These are phyloP conservation scores for Pocillopora grandis DNA, from an alignment of 92 coral and sea anemone species.

Conservation along the genomic window DNA sequence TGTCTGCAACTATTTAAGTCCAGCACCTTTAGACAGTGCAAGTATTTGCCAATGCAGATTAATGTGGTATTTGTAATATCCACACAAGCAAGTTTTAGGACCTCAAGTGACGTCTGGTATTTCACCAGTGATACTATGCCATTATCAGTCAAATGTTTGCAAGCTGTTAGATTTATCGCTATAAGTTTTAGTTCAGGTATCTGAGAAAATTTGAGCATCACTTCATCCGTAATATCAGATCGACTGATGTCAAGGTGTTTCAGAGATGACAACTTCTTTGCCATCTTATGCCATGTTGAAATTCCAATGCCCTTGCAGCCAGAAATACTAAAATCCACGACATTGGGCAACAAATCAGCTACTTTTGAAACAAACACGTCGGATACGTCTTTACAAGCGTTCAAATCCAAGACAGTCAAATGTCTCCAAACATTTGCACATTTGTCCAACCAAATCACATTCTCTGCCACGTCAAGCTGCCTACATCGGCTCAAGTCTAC, in stretches of 20 bases:
- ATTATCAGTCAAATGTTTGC: constrained; percentile 80
- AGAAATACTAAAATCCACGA: constrained; percentile 64
- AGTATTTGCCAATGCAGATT: constrained; percentile 67
- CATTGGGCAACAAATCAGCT: constrained; percentile 41
- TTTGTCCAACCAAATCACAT: constrained; percentile 59
- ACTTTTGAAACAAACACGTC: constrained; percentile 67
- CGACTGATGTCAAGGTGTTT: constrained; percentile 75
- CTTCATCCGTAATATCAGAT: constrained; percentile 79
- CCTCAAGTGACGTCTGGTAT: constrained; percentile 59
- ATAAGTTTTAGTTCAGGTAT: constrained; percentile 52
- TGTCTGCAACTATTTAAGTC: constrained; percentile 90
- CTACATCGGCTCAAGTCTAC: constrained; percentile 78
- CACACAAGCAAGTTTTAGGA: constrained; percentile 72
- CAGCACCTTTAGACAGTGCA: constrained; percentile 49
- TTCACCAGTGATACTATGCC: constrained; percentile 78
- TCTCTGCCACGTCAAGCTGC: constrained; percentile 68
- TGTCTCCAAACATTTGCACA: constrained; percentile 27
- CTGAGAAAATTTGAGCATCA: constrained; percentile 70
- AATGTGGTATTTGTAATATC: constrained; percentile 77
- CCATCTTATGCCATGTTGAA: constrained; percentile 68
- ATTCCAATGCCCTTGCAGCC: constrained; percentile 67
- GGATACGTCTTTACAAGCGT: constrained; percentile 70
- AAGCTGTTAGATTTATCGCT: constrained; percentile 73
- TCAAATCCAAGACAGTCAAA: constrained; percentile 50
- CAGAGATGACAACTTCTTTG: constrained; percentile 41